Percentiles rank a stretch among this genome's conserved stretches.
These are phyloP conservation scores for Danio kyathit DNA, from an alignment of 2,797 vertebrate genomes.

Conservation along the genomic window DNA sequence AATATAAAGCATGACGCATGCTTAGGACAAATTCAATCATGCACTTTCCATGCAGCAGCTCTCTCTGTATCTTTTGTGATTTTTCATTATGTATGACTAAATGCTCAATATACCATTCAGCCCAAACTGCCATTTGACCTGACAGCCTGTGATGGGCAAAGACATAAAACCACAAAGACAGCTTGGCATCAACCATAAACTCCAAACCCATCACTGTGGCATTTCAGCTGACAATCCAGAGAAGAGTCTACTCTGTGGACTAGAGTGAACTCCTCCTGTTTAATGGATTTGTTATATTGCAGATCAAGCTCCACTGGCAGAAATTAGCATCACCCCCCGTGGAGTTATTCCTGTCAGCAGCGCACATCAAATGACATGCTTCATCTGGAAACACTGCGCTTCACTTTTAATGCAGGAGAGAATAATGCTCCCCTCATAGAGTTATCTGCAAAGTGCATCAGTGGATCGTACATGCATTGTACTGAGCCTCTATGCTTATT, in stretches of 20 bases:
- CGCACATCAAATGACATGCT: slow-evolving; percentile 39
- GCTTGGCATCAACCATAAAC: slow-evolving; percentile 4
- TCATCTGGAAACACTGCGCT: slow-evolving; percentile 38
- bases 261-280: slow-evolving; percentile 10
- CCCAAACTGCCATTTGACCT: neutral
- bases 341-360: slow-evolving; percentile 15
- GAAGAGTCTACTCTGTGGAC: slow-evolving; percentile 17
- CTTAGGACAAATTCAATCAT: too few species aligned
- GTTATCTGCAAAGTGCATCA: neutral
- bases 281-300: slow-evolving; percentile 16
- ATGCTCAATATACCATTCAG: too few species aligned
- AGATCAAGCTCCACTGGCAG: slow-evolving; percentile 17
- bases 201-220: neutral
- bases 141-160: neutral
- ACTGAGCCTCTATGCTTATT: neutral
- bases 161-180: neutral
- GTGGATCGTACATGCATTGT: neutral
- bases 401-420: slow-evolving; percentile 24
- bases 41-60: too few species aligned
- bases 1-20: too few species aligned
- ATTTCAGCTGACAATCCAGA: slow-evolving; percentile 7
- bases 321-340: slow-evolving; percentile 31
- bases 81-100: too few species aligned
- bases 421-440: neutral
- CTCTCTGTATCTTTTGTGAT: too few species aligned